Percentiles rank a stretch among this genome's conserved stretches.
These are phyloP conservation scores for Anniella stebbinsi DNA, from an alignment of 2,797 vertebrate genomes.

Conservation along the genomic window DNA sequence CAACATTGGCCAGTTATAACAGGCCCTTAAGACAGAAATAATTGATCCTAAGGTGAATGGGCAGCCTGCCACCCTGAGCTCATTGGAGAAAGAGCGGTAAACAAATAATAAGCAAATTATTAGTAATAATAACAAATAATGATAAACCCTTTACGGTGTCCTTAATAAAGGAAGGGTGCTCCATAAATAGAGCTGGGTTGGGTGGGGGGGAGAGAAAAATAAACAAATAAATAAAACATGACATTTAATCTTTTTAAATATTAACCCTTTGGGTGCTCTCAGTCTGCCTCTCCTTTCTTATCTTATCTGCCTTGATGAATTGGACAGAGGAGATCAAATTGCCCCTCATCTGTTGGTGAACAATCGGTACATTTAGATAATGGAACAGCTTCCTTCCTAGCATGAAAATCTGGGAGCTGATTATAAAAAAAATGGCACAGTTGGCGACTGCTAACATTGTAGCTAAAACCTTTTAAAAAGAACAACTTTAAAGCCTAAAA, in stretches of 20 bases:
- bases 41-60: accelerated
- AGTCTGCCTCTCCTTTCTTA: slow-evolving; percentile 81
- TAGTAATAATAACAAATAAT: not conserved
- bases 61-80: too few relatives aligned
- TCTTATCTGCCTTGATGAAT: slow-evolving; percentile 87
- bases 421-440: slow-evolving; percentile 73
- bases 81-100: too few relatives aligned
- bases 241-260: slow-evolving; percentile 83
- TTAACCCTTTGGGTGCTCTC: slow-evolving; percentile 81
- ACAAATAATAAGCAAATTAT: not conserved
- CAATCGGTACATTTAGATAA: slow-evolving; percentile 89
- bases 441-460: slow-evolving; percentile 67
- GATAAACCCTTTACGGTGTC: not conserved
- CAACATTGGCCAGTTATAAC: not conserved
- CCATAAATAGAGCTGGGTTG: not conserved
- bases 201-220: too few relatives aligned
- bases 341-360: slow-evolving; percentile 84
- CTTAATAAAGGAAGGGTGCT: not conserved
- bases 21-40: not conserved
- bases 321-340: slow-evolving; percentile 86
- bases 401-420: slow-evolving; percentile 84
- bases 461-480: slow-evolving; percentile 53
- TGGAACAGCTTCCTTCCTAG: slow-evolving; percentile 84
- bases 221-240: slow-evolving; percentile 51
- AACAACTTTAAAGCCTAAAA: slow-evolving; percentile 28